These are phyloP conservation scores for Meloidogyne exigua DNA, from an alignment of 1,140 invertebrate species.

Conservation along the genomic window DNA sequence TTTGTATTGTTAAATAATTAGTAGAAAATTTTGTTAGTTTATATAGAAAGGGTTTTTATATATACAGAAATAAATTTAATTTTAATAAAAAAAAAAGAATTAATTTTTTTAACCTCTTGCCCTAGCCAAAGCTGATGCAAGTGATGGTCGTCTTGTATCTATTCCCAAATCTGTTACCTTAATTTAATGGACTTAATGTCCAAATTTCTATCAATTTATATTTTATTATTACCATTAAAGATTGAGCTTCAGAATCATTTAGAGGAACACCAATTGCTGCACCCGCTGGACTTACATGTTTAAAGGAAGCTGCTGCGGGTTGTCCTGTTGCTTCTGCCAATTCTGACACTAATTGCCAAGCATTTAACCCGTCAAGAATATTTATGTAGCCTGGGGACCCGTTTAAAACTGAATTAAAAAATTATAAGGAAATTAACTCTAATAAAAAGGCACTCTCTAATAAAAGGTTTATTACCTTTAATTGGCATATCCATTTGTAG, in stretches of 20 bases:
- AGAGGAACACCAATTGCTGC: constrained; percentile 84
- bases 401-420: constrained; percentile 73
- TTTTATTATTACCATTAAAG: constrained; percentile 67
- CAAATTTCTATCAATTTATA: background rate
- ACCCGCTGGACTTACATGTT: constrained; percentile 69
- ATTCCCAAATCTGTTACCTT: constrained; percentile 77
- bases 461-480: constrained; percentile 67
- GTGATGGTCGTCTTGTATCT: constrained; percentile 68
- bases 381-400: constrained; percentile 96
- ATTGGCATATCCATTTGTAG: constrained; percentile 79
- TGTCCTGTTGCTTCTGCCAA: constrained; percentile 76
- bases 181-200: background rate
- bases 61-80: too few relatives aligned
- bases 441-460: constrained; percentile 2
- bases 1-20: too few relatives aligned
- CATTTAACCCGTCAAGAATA: constrained; percentile 92
- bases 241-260: constrained; percentile 73
- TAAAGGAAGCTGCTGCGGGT: constrained; percentile 93
- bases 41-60: too few relatives aligned
- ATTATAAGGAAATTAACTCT: background rate
- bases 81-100: too few relatives aligned
- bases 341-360: constrained; percentile 90
- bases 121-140: constrained; percentile 90
- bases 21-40: too few relatives aligned
- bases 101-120: constrained; percentile 71